Evolutionary conservation across 2,888 invertebrate genomes (phyloP).

Genomic region (Opisthograptis luteolata): DNA sequence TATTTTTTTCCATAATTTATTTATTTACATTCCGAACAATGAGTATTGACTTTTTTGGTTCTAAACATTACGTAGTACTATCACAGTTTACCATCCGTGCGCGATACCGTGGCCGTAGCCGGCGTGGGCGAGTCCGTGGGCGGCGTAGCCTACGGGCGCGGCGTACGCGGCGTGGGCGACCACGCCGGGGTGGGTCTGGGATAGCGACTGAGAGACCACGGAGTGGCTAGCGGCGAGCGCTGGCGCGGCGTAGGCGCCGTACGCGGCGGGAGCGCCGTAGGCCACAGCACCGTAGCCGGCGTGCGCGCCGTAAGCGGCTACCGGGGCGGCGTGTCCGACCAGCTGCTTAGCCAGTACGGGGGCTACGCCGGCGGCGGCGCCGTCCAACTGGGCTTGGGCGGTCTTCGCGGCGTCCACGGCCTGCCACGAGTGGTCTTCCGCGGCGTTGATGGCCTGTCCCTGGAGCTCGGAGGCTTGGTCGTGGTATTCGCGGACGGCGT

Average conservation of each 20-base stretch:
- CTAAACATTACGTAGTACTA: conserved; percentile 59
- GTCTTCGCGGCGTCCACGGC: conserved; percentile 76
- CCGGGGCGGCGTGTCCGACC: conserved; percentile 61
- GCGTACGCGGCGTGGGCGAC: conserved; percentile 49
- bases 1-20: conserved; percentile 66
- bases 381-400: conserved; percentile 72
- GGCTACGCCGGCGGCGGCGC: conserved; percentile 76
- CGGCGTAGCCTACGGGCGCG: conserved; percentile 40
- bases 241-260: conserved; percentile 45
- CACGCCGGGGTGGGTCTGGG: conserved; percentile 72
- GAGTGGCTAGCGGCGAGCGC: conserved; percentile 56
- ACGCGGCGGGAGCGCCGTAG: conserved; percentile 42
- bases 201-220: conserved; percentile 65
- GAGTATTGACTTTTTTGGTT: conserved; percentile 77
- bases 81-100: conserved; percentile 80
- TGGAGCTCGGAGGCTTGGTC: conserved; percentile 78
- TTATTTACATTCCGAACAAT: conserved; percentile 74
- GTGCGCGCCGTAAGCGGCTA: conserved; percentile 44
- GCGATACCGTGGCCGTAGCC: conserved; percentile 48
- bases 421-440: conserved; percentile 78
- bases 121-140: conserved; percentile 41
- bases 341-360: conserved; percentile 75
- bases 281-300: conserved; percentile 41
- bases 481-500: conserved; percentile 72
- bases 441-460: conserved; percentile 77